These are phyloP conservation scores for Epinephelus coioides DNA, from an alignment of 2,797 vertebrate species.

Conservation along the genomic window DNA sequence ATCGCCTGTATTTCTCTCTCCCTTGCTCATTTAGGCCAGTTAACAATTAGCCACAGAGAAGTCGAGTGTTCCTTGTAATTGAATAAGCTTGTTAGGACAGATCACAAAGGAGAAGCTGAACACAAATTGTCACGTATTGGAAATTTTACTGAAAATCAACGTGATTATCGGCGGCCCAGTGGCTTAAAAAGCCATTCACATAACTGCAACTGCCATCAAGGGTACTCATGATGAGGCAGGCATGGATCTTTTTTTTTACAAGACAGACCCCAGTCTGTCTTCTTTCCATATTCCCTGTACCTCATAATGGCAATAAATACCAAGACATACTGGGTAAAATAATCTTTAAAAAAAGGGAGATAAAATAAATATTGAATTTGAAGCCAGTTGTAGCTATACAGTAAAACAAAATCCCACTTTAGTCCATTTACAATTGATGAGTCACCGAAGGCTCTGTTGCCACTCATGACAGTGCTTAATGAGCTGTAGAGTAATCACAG, in stretches of 20 bases:
- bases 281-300: neutral
- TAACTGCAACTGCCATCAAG: too few species aligned
- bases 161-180: neutral
- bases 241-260: neutral
- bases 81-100: constrained; percentile 21
- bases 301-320: neutral
- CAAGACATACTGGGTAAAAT: neutral
- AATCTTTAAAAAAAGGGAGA: neutral
- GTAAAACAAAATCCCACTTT: constrained; percentile 31
- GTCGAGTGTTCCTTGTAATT: constrained; percentile 27
- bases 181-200: neutral
- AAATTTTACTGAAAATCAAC: neutral
- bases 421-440: constrained; percentile 49
- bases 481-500: constrained; percentile 67
- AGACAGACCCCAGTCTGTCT: neutral
- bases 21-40: constrained; percentile 36
- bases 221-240: neutral
- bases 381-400: constrained; percentile 13
- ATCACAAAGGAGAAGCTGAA: constrained; percentile 12
- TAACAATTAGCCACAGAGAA: constrained; percentile 44
- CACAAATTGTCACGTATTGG: neutral
- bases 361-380: constrained; percentile 10
- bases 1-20: constrained; percentile 17
- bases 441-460: constrained; percentile 45
- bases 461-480: constrained; percentile 59